Evolutionary conservation across 2,797 vertebrate species (phyloP).

Genomic region (Sardinella longiceps): DNA sequence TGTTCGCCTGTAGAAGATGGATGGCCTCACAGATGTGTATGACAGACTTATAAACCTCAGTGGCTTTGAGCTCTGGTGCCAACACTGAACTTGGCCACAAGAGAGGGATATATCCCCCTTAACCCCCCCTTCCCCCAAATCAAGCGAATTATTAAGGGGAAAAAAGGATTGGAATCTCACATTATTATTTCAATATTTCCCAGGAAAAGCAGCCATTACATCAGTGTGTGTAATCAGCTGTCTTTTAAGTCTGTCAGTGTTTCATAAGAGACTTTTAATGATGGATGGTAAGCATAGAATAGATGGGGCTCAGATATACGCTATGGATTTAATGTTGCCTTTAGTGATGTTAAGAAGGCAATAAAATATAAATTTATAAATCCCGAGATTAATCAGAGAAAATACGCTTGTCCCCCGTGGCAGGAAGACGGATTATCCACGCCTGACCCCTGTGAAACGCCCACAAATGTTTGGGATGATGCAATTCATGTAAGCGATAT

Average conservation of each 20-base stretch:
- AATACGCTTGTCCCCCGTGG: not conserved
- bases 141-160: not conserved
- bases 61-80: slow-evolving; percentile 26
- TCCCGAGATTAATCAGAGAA: slow-evolving; percentile 20
- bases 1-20: slow-evolving; percentile 66
- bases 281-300: not conserved
- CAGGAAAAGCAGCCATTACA: slow-evolving; percentile 11
- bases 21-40: slow-evolving; percentile 65
- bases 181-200: slow-evolving; percentile 24
- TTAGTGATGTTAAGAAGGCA: slow-evolving; percentile 20
- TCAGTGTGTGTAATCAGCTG: slow-evolving; percentile 19
- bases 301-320: slow-evolving; percentile 4
- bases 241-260: slow-evolving; percentile 23
- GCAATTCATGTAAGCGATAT: slow-evolving; percentile 3
- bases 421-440: slow-evolving; percentile 14
- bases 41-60: slow-evolving; percentile 61
- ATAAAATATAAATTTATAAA: slow-evolving; percentile 20
- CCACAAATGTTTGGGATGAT: slow-evolving; percentile 18
- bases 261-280: slow-evolving; percentile 21
- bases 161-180: slow-evolving; percentile 13
- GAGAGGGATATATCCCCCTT: not conserved
- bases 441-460: slow-evolving; percentile 4
- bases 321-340: not conserved
- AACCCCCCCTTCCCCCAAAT: not conserved
- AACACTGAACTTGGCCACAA: slow-evolving; percentile 19